Conservation (phyloP, 2,113 vertebrate species). For the Solenodon paradoxus region DNA sequence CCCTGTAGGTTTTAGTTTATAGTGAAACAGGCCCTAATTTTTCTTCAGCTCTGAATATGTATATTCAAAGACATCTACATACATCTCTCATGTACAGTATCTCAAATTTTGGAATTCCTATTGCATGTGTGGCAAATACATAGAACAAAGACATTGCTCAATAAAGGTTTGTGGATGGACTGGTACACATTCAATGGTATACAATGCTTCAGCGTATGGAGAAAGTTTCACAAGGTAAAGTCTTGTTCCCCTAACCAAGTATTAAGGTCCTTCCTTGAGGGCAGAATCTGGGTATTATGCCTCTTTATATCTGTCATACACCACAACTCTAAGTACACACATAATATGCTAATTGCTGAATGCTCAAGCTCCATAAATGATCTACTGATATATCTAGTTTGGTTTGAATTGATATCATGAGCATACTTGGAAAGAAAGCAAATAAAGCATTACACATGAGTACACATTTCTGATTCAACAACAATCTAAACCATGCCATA, state of each 20-base stretch:
- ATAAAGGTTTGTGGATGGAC: background rate
- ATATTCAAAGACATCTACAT: background rate
- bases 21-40: constrained; percentile 1
- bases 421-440: background rate
- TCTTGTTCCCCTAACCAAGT: background rate
- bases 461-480: background rate
- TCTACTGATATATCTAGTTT: background rate
- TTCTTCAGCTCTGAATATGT: background rate
- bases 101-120: background rate
- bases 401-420: background rate
- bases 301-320: background rate
- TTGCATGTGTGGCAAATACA: background rate
- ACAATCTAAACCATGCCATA: background rate
- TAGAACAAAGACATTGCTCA: background rate
- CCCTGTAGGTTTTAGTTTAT: constrained; percentile 9
- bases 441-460: background rate
- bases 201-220: background rate
- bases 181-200: background rate
- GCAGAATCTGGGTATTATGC: background rate
- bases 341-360: background rate
- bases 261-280: background rate
- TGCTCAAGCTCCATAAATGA: background rate
- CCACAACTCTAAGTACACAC: background rate
- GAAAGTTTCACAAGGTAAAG: background rate
- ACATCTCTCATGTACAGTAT: background rate